Base-by-base conservation (phyloP, 1,140 invertebrate species). In the Drosophila varians region DNA sequence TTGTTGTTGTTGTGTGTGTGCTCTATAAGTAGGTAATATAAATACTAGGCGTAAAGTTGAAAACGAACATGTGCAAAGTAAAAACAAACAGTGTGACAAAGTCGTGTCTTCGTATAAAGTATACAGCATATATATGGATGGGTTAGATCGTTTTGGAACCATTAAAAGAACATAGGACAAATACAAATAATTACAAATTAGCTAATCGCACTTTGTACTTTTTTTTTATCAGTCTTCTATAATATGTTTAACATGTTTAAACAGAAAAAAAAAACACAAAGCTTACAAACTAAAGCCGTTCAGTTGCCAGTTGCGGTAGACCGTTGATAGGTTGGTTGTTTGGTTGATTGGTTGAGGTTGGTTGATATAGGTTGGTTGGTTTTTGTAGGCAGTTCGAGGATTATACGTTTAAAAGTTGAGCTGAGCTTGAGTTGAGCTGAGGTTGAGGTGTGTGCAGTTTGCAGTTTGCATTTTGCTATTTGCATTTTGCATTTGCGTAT, bases 211-310 rank as follows among this genome's bases (percentile, higher is more conserved):
- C 43, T 65, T 65, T 3, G 4, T 25, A 28, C 18, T 38, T 42
- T 40, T 18, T 34, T 28, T 28, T 31, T 28, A 18, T 64, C 55
- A 64, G 60, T 64, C 60, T 64, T 64, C 8, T 25, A 60, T 40
- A 46, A 18, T 42, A 57, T 48, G 47, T 56, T 84, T 84, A 66
- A 61, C 60, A 68, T 61, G 64, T 79, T 55, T 64, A 75, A 52
- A 82, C 34, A 42, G 58, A 69, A 46, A 34, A 19, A 46, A 38
- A 3, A 3, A 11, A 31, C 8, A 31, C 25, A 43, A 83, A 84
- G 80, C 80, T 84, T 84, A 84, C 62, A 76, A 84, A 80, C 80
- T 84, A 84, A 86, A 84, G 80, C 80, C 76, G 80, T 64, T 62
- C 47, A 62, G 53, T 84, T 79, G 80, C 80, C 80, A 76, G 82